Base-by-base conservation (phyloP, 2,797 vertebrate species). In the Rhinogobio ventralis region DNA sequence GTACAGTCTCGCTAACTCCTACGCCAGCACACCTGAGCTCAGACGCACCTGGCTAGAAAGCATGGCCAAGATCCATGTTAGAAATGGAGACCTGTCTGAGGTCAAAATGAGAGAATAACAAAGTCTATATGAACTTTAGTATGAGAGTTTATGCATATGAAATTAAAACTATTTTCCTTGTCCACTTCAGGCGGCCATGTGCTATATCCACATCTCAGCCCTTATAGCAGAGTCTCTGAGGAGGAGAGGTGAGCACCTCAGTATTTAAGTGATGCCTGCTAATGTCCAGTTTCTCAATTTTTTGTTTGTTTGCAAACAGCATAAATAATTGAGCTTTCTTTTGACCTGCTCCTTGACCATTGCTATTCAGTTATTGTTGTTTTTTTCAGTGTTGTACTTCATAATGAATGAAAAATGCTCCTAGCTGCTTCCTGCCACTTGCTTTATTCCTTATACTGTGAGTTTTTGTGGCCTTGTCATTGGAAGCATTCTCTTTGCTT, bases 171-270 rank as follows among this genome's bases (percentile, higher is more conserved):
- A 4, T 62, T 28, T 17, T 51, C 28, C 5, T 39, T 84, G 5
- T 86, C 66, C 85, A 28, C 73, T 60, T 79, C 85, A 99, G 98
- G 98, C 98, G 81, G 97, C 98, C 45, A 99, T 99, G 98, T 99
- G 98, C 88, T 99, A 99, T 87, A 97, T 99, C 92, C 98, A 99
- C 89, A 99, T 99, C 30, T 98, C 98, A 10, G 98, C 98, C 53
- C 95, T 99, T 88, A 98, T 99, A 33, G 98, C 98, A 0, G 98
- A 99, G 87, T 99, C 98, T 15, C 94, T 99, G 89, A 99, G 98
- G 93, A 97, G 98, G 90, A 97, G 96, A 95, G 98, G 98, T 99
- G 89, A 96, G 96, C 51, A 30, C 49, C 66, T 71, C 39, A 55
- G 13, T 39, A 9, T 64, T 23, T 85, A 25, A 39, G 60, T 69